Evolutionary conservation across 2,888 invertebrate species (phyloP), one percentile per base, ranked within the genome.

Genomic region (Dicranocentrus wangi): DNA sequence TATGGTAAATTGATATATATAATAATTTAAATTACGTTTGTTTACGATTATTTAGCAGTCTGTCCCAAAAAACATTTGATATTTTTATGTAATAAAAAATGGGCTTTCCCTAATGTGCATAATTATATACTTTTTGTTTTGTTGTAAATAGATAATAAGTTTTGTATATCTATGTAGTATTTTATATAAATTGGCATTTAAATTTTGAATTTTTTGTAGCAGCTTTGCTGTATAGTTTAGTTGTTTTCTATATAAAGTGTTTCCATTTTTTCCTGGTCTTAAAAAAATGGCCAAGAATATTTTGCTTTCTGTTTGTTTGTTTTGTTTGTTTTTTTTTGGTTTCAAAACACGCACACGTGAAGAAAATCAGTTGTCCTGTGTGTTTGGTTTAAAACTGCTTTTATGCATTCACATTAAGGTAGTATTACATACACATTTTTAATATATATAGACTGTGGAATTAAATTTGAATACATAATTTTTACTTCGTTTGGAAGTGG

Each of bases 381-480:
- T n/a, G n/a, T n/a, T n/a, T n/a, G 65, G 2, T 66, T 39, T 63
- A 21, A n/a, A 13, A 32, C 43, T 25, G 69, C 8, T 55, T 28
- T 23, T 68, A 68, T 68, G 68, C 53, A 68, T 68, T 53, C 28
- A 53, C 68, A 68, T 25, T 55, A 21, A 32, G 47, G 47, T 47
- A 39, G 39, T 39, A 47, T 47, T 47, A n/a, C 47, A 47, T n/a
- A n/a, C 13, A 47, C n/a, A 47, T n/a, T 39, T 39, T 8, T 47
- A 47, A n/a, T 47, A 47, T n/a, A 8, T 39, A 47, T 47, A 47
- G 47, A 47, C 3, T 55, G 2, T 13, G 25, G 55, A 55, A 23
- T 21, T 55, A 55, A 69, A 69, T 13, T 78, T 78, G 78, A 78
- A 78, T 78, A 78, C 78, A 70, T 70, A 70, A 78, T 61, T 47